These are phyloP conservation scores for Laticauda laticaudata DNA, from an alignment of 2,113 vertebrate genomes.

Conservation along the genomic window DNA sequence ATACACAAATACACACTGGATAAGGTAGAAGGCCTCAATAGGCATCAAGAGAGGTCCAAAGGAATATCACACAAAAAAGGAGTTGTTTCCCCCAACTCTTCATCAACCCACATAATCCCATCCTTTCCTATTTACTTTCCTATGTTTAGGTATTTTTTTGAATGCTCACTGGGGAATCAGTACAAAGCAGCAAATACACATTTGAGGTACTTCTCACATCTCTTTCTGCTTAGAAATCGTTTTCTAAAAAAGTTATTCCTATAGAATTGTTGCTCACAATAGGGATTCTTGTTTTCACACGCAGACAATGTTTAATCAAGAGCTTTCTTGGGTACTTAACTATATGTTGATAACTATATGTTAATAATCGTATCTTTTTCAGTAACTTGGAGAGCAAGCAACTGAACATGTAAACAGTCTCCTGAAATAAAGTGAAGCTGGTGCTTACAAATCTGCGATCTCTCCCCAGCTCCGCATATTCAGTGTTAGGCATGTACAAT, in stretches of 20 bases:
- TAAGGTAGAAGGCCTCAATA: neutral
- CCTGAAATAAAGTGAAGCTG: neutral
- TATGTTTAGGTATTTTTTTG: neutral
- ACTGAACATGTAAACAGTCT: neutral
- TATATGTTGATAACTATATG: neutral
- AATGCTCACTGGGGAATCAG: fast-evolving
- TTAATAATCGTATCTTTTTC: neutral
- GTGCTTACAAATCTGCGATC: neutral
- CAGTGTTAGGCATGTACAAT: neutral
- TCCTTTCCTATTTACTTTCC: conserved; percentile 7
- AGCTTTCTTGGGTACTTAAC: neutral
- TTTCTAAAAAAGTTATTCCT: neutral
- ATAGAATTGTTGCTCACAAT: neutral
- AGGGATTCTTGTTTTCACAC: neutral
- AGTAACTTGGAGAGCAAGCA: neutral
- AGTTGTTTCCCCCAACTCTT: neutral
- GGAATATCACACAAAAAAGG: neutral
- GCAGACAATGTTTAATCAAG: neutral
- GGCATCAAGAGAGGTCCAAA: neutral
- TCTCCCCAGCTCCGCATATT: neutral
- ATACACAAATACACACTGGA: neutral
- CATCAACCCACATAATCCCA: neutral
- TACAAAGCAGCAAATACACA: neutral
- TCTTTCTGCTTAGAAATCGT: neutral
- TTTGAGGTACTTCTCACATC: neutral